Evolutionary conservation across 2,888 invertebrate species (phyloP), one percentile per base, ranked within the genome.

Genomic region (Iselma pallidipennis): DNA sequence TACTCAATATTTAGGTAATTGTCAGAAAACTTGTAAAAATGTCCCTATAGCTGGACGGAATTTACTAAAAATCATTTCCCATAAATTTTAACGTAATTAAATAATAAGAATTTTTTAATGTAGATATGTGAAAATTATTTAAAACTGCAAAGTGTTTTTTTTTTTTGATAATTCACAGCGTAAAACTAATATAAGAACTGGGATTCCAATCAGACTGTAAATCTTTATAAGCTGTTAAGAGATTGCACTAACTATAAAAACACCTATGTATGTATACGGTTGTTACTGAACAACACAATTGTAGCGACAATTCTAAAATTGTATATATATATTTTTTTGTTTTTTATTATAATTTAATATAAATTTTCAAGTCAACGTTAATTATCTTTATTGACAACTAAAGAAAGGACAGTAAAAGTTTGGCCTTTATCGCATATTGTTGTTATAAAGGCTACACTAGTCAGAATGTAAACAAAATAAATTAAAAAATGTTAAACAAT

Each of bases 151-250:
- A 14, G 42, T 19, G 42, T 42, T 19, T 9, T 42, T 42, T 42
- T 7, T 42, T 9, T 19, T 25, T 19, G 29, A 7, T 19, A 42
- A 42, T 37, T 37, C 16, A 37, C 54, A 45, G 50, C 33, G 28
- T 42, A 49, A 57, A 55, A 58, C 55, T 59, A 52, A 58, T 62
- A 49, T 54, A 58, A 37, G 49, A 55, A 58, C 26, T 45, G 56
- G 14, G 55, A 49, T 42, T 28, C 49, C 52, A 61, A 57, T 58
- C 61, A 58, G 49, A 49, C 16, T 28, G 21, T 61, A 51, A 55
- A 59, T 37, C 28, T 51, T 57, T 45, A 21, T 45, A 45, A 10
- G 10, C 10, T 10, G 21, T 45, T 19, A 42, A 37, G 1, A 16
- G 21, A 45, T 25, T 25, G 25, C 6, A 25, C 4, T 3, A 25